Evolutionary conservation across 2,113 vertebrate species (phyloP).

Genomic region (Channa maculata): DNA sequence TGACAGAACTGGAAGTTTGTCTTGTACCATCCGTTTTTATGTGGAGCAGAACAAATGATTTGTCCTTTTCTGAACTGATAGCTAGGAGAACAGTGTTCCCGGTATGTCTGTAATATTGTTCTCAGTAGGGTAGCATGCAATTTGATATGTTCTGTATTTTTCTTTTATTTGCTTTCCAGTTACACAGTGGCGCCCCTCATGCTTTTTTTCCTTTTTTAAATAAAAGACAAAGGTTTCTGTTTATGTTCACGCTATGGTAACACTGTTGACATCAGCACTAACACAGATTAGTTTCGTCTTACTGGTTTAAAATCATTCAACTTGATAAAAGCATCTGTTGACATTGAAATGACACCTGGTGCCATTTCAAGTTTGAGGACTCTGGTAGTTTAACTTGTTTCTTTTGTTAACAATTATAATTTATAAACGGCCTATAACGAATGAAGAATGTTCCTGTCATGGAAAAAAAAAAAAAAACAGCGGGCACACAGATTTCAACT

Average conservation of each 20-base stretch:
- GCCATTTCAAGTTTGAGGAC: slow-evolving; percentile 23
- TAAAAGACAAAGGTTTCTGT: slow-evolving; percentile 72
- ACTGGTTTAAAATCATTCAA: slow-evolving; percentile 30
- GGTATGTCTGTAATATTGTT: slow-evolving; percentile 1
- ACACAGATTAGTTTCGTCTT: slow-evolving; percentile 57
- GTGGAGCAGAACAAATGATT: slow-evolving; percentile 26
- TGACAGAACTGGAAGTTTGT: neutral
- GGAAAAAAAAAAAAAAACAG: neutral
- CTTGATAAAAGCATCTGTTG: slow-evolving; percentile 35
- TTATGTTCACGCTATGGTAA: slow-evolving; percentile 64
- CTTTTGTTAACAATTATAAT: neutral
- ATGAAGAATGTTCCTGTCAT: slow-evolving; percentile 16
- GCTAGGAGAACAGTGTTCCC: slow-evolving; percentile 39
- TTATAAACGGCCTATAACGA: neutral
- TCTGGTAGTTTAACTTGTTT: neutral
- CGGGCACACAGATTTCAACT: no score
- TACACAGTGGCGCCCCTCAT: slow-evolving; percentile 56
- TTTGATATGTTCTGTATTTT: slow-evolving; percentile 52
- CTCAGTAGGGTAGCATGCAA: slow-evolving; percentile 43
- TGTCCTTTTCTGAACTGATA: slow-evolving; percentile 40
- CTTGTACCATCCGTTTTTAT: neutral
- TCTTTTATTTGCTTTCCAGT: slow-evolving; percentile 54
- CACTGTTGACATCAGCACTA: slow-evolving; percentile 38
- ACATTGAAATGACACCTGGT: slow-evolving; percentile 43
- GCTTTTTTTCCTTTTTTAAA: slow-evolving; percentile 49